Percentiles rank a stretch among this genome's conserved stretches.
These are phyloP conservation scores for Diplolepis rosae DNA, from an alignment of 2,888 invertebrate species.

Conservation along the genomic window DNA sequence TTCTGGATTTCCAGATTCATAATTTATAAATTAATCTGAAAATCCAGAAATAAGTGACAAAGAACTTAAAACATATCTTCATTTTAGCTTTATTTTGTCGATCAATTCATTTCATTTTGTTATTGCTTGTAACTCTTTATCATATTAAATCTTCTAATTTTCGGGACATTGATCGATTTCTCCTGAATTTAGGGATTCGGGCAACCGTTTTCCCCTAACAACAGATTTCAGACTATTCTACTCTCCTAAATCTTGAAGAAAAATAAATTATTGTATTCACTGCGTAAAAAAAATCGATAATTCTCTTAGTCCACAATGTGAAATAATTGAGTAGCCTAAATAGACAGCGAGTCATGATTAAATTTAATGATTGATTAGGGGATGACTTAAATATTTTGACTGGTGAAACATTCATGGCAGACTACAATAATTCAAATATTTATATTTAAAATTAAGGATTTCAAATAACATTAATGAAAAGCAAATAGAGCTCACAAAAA, in stretches of 20 bases:
- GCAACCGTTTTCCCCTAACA: conserved; percentile 22
- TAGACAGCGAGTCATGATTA: conserved; percentile 21
- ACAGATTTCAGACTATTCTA: conserved; percentile 27
- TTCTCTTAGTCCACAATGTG: conserved; percentile 4
- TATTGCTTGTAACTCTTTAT: no score
- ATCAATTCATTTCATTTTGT: no score
- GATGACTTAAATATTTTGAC: conserved; percentile 27
- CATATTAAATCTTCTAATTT: background rate
- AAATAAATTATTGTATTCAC: background rate
- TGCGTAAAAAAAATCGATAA: conserved; percentile 22
- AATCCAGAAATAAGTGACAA: background rate
- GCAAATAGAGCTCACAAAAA: background rate
- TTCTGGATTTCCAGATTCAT: background rate
- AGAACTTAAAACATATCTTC: background rate
- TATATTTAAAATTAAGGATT: conserved; percentile 28
- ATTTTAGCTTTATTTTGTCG: background rate
- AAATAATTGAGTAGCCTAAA: conserved; percentile 14
- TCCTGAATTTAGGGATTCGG: background rate
- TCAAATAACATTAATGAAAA: background rate
- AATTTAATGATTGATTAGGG: conserved; percentile 27
- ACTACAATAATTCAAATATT: background rate
- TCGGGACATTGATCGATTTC: conserved; percentile 7
- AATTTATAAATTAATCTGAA: no score
- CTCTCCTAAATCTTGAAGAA: conserved; percentile 17
- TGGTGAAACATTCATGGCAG: conserved; percentile 20